These are phyloP conservation scores for Sylvia atricapilla DNA, from an alignment of 2,113 vertebrate species.

Conservation along the genomic window DNA sequence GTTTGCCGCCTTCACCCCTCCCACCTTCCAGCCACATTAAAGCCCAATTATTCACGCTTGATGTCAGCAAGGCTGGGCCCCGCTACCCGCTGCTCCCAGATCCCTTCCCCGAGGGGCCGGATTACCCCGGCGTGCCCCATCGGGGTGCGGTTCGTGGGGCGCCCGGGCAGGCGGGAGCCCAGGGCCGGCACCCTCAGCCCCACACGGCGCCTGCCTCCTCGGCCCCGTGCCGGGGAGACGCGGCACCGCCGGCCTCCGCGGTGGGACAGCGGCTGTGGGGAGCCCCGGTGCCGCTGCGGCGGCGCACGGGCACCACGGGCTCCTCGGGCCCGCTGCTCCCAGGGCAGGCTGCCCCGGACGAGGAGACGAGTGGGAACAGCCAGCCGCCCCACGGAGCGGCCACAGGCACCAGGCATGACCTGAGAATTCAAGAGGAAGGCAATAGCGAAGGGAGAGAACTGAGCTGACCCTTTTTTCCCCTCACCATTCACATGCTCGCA, in stretches of 20 bases:
- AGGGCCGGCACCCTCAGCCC: not conserved
- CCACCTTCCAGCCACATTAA: constrained; percentile 59
- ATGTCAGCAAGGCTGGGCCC: constrained; percentile 10
- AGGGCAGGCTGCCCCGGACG: accelerated
- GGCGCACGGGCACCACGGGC: accelerated
- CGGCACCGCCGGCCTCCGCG: accelerated
- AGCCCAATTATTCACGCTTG: constrained; percentile 52
- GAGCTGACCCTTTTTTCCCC: constrained; percentile 38
- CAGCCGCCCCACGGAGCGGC: accelerated
- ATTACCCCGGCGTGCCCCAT: not conserved
- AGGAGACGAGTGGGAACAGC: accelerated
- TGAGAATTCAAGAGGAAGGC: not conserved
- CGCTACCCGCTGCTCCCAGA: not conserved
- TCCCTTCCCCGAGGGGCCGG: constrained; percentile 26
- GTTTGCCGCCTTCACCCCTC: constrained; percentile 26
- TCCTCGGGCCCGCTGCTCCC: accelerated
- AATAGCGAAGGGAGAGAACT: not conserved
- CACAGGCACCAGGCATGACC: not conserved
- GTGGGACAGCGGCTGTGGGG: accelerated
- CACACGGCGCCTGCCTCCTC: accelerated
- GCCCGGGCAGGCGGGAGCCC: not conserved
- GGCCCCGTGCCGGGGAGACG: not conserved
- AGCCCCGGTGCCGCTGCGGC: not conserved
- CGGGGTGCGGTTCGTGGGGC: not conserved
- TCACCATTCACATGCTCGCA: constrained; percentile 49